These are phyloP conservation scores for Drosophila punjabiensis DNA, from an alignment of 1,140 invertebrate genomes.

Conservation along the genomic window DNA sequence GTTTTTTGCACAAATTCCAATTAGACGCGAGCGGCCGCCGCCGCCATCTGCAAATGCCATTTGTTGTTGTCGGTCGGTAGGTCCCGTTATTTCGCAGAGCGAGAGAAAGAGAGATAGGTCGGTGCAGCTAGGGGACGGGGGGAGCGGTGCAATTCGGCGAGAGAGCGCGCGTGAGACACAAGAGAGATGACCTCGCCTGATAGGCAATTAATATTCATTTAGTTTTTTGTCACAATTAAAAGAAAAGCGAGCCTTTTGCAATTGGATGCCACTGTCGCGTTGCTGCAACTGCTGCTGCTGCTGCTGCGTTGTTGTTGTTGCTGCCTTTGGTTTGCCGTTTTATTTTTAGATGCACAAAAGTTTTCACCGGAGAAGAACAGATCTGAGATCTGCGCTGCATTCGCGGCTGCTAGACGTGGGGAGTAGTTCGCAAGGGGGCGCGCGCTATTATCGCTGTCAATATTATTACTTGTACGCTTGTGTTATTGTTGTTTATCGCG, in stretches of 20 bases:
- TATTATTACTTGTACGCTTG: constrained; percentile 19
- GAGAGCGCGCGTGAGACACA: constrained; percentile 1
- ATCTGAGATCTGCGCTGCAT: constrained; percentile 1
- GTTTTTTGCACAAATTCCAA: constrained; percentile 69
- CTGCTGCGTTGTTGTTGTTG: not conserved
- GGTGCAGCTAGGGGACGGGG: not conserved
- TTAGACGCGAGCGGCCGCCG: constrained; percentile 56
- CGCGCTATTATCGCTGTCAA: constrained; percentile 10
- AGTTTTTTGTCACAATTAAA: constrained; percentile 44
- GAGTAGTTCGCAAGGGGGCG: not conserved
- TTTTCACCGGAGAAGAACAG: constrained; percentile 5
- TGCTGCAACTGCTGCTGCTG: constrained; percentile 5
- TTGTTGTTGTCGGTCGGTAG: constrained; percentile 57
- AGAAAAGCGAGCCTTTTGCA: constrained; percentile 16
- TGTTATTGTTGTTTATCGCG: constrained; percentile 40
- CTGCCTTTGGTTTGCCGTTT: constrained; percentile 16
- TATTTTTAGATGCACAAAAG: constrained; percentile 33
- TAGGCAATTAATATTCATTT: constrained; percentile 80
- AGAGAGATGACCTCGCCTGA: constrained; percentile 62
- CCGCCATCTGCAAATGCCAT: constrained; percentile 55
- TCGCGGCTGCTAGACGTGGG: not conserved
- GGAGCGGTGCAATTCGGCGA: constrained; percentile 1
- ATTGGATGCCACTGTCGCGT: constrained; percentile 6
- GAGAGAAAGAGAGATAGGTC: constrained; percentile 23
- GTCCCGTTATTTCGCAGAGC: constrained; percentile 73